These are phyloP conservation scores for Eleginops maclovinus DNA, from an alignment of 2,113 vertebrate species.

Conservation along the genomic window DNA sequence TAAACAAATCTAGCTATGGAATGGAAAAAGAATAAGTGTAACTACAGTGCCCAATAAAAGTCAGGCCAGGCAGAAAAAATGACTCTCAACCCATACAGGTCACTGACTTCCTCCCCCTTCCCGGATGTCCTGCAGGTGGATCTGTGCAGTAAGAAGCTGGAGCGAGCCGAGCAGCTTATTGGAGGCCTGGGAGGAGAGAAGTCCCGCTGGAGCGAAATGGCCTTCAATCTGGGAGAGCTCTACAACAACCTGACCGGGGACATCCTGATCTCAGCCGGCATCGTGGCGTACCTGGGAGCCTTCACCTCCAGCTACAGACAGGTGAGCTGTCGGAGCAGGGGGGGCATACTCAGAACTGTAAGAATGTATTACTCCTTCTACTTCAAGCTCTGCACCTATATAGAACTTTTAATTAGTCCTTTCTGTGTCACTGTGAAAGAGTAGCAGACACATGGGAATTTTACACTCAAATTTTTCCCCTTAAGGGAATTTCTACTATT, in stretches of 20 bases:
- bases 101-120: neutral
- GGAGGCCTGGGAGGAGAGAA: slow-evolving; percentile 92
- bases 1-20: neutral
- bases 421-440: neutral
- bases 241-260: slow-evolving; percentile 89
- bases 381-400: neutral
- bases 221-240: slow-evolving; percentile 84
- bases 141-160: slow-evolving; percentile 90
- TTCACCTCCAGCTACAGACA: slow-evolving; percentile 91
- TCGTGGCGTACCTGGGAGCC: slow-evolving; percentile 89
- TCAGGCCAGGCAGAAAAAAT: neutral
- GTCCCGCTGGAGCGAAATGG: slow-evolving; percentile 86
- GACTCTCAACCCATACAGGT: neutral
- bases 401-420: neutral
- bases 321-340: slow-evolving; percentile 66
- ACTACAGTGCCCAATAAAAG: neutral
- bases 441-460: neutral
- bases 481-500: neutral
- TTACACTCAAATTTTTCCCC: neutral
- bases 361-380: neutral
- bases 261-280: slow-evolving; percentile 89
- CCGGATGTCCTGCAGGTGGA: slow-evolving; percentile 79
- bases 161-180: slow-evolving; percentile 89
- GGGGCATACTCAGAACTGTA: neutral
- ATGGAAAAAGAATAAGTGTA: neutral